Evolutionary conservation across 2,113 vertebrate species (phyloP), one percentile per base, ranked within the genome.

Genomic region (Oryzias woworae): DNA sequence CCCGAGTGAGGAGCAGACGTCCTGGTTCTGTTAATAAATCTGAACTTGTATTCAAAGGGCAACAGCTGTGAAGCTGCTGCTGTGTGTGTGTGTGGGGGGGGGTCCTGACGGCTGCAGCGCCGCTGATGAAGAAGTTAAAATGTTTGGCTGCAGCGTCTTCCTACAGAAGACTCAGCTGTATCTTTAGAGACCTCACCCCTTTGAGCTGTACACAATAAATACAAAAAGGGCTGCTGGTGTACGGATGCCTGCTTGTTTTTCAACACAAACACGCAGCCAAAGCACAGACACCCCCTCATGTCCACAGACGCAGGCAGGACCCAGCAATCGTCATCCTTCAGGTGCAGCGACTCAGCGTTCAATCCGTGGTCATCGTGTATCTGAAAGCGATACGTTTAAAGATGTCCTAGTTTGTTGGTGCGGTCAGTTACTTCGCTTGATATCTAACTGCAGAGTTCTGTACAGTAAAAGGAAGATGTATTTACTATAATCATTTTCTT

Each of bases 181-280:
- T 47, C 18, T 48, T n/a, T 6, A 10, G 7, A 23, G 52, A 14
- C 28, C 46, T 15, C 13, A 59, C 17, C 77, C 66, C 42, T 65
- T 77, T 78, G 75, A 73, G 80, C 78, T 73, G 42, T 74, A 84
- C 69, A 69, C 58, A 86, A 87, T 85, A 90, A 86, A 90, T 89
- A 89, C 75, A 85, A 88, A 85, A 81, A 48, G 14, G 26, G 76
- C 83, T 87, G 88, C 89, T 89, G 88, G 88, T 90, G 83, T 73
- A 83, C 84, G 75, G 57, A 70, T 80, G 73, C 81, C 72, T 73
- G 63, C 3, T 58, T 74, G 66, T 72, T 77, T 65, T 64, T 75
- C 66, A 50, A 56, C 42, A 50, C 81, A 73, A 53, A 82, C 67
- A 77, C 63, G 74, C 67, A 31, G 16, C 28, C 72, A 85, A 69